Conservation (phyloP, 2,797 vertebrate genomes). For the Sylvilagus floridanus region DNA sequence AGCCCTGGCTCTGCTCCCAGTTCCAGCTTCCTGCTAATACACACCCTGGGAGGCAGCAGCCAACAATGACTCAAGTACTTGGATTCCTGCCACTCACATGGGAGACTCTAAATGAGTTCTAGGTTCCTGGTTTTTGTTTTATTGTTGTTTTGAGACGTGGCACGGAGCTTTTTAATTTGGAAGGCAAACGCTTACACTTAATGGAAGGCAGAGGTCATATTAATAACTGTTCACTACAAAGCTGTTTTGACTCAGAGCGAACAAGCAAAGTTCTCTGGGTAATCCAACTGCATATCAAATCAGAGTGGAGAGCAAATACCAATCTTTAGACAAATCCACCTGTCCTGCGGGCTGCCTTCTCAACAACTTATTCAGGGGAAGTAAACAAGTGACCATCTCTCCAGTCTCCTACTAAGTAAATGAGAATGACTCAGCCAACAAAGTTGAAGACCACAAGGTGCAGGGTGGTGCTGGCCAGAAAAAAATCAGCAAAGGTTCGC, state of each 20-base stretch:
- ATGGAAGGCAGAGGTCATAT: neutral
- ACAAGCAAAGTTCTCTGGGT: neutral
- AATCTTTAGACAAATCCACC: slow-evolving; percentile 47
- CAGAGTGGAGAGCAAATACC: neutral
- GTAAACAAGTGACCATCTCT: neutral
- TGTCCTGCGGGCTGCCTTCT: slow-evolving; percentile 52
- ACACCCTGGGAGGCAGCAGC: too few species aligned
- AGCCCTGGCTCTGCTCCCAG: too few species aligned
- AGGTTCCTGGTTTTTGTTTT: too few species aligned
- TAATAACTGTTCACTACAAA: slow-evolving; percentile 27
- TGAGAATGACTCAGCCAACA: slow-evolving; percentile 91
- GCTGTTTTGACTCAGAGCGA: neutral
- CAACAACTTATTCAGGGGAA: slow-evolving; percentile 60
- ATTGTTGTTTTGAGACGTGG: neutral
- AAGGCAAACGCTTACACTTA: slow-evolving; percentile 63
- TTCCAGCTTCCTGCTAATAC: too few species aligned
- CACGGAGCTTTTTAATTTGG: slow-evolving; percentile 74
- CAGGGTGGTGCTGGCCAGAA: slow-evolving; percentile 97
- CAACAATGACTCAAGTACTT: too few species aligned
- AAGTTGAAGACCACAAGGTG: slow-evolving; percentile 99
- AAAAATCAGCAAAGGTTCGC: slow-evolving; percentile 97
- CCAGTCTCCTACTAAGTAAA: slow-evolving; percentile 35
- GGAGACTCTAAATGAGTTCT: too few species aligned
- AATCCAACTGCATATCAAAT: neutral
- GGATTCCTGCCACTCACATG: too few species aligned